Base-by-base conservation (phyloP, 2,113 vertebrate genomes). In the Clarias magur region DNA sequence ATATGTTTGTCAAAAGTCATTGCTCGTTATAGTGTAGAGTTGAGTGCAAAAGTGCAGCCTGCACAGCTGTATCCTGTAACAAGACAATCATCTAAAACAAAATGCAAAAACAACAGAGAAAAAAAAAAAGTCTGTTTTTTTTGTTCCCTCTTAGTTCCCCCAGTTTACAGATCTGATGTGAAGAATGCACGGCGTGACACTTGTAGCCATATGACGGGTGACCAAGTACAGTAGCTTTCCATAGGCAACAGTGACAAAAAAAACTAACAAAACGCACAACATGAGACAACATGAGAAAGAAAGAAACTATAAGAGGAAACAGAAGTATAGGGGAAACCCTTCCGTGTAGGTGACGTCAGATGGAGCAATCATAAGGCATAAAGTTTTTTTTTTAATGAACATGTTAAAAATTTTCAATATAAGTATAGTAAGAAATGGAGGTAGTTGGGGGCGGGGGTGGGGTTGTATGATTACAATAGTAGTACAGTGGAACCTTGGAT, bases 1-100 rank as follows among this genome's bases (percentile, higher is more conserved):
- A 38, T 27, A 42, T 68, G 30, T 73, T 27, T 62, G 78, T 21
- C n/a, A n/a, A 21, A 27, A 27, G 59, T 68, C 12, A 54, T n/a
- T 54, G 9, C 53, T 67, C 15, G n/a, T 48, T 62, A 38, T 1
- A 54, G 11, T 85, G 30, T 27, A 60, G 57, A 80, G 57, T 60
- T 80, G 79, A 80, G 79, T 60, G 79, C 27, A 60, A 59, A 80
- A 80, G 56, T 59, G 13, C 27, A 80, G 78, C 23, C 42, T 54
- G 48, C 13, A 78, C 13, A 78, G 48, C 6, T 78, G 23, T n/a
- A 10, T 79, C 2, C 8, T 57, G 7, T 30, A 79, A 79, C n/a
- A 30, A 30, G 54, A 57, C 76, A n/a, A 15, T 23, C 0, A 53
- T n/a, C 11, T n/a, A n/a, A 53, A 76, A 15, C 73, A 53, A 15